These are phyloP conservation scores for Lophotriccus pileatus DNA, from an alignment of 2,797 vertebrate genomes.

Conservation along the genomic window DNA sequence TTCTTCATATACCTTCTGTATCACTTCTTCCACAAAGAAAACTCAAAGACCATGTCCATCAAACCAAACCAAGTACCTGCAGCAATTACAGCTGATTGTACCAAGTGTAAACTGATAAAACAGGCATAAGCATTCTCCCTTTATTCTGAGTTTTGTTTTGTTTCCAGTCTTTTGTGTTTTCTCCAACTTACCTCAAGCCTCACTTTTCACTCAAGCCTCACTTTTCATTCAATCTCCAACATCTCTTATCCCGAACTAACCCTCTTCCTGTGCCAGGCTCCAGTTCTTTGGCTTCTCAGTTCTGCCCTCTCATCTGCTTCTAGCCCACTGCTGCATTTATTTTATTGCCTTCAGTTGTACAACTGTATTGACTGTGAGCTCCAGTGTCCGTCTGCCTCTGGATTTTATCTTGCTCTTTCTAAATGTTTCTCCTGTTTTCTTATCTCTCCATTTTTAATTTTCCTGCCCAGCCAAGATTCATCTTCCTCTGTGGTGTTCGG, in stretches of 20 bases:
- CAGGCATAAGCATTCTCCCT: neutral
- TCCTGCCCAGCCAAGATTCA: neutral
- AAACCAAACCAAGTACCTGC: neutral
- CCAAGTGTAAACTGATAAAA: neutral
- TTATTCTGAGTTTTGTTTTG: neutral
- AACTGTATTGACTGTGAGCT: neutral
- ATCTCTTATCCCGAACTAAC: neutral
- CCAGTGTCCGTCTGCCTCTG: neutral
- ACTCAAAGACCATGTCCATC: neutral
- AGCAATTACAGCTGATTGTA: fast-evolving
- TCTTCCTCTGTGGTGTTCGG: neutral
- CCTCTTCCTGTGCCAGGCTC: neutral
- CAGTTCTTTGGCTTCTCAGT: neutral
- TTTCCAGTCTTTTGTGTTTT: neutral
- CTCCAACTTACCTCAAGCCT: neutral
- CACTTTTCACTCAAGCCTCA: neutral
- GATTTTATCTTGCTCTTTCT: neutral
- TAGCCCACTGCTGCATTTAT: neutral
- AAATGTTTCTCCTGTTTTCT: neutral
- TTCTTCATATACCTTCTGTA: neutral
- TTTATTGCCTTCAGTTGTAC: neutral
- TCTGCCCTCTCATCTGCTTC: fast-evolving
- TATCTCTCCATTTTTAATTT: neutral
- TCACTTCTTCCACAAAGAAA: neutral
- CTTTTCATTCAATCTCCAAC: neutral